Conservation (phyloP, 1,140 invertebrate genomes). For the fruit fly (Drosophila melanogaster) region DNA sequence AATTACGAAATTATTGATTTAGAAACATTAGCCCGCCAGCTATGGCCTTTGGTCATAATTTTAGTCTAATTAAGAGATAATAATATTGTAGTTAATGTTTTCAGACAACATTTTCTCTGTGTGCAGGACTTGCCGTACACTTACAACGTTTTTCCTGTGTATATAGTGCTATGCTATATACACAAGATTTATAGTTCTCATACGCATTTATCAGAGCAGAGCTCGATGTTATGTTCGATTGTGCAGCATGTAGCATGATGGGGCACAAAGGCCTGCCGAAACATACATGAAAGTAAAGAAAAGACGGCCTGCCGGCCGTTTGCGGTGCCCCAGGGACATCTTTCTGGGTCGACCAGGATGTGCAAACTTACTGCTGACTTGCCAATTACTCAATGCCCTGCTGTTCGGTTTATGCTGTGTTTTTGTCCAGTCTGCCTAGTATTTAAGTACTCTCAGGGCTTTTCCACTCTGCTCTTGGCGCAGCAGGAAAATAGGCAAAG, state of each 20-base stretch:
- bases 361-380: slow-evolving; percentile 57
- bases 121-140: not conserved
- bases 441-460: not conserved
- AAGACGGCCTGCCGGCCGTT: slow-evolving; percentile 25
- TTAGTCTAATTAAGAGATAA: no score
- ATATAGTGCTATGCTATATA: no score
- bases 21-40: no score
- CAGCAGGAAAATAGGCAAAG: no score
- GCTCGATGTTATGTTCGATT: slow-evolving; percentile 22
- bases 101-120: no score
- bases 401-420: slow-evolving; percentile 2
- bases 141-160: not conserved
- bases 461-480: not conserved
- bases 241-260: not conserved
- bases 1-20: no score
- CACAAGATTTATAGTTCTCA: slow-evolving; percentile 3
- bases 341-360: slow-evolving; percentile 1
- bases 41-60: no score
- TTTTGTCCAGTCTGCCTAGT: slow-evolving; percentile 1
- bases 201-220: slow-evolving; percentile 17
- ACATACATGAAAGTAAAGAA: slow-evolving; percentile 1
- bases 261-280: slow-evolving; percentile 6
- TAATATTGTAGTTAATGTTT: no score
- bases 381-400: slow-evolving; percentile 63
- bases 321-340: slow-evolving; percentile 13